These are phyloP conservation scores for Phlogophora meticulosa DNA, from an alignment of 2,888 invertebrate genomes.

Conservation along the genomic window DNA sequence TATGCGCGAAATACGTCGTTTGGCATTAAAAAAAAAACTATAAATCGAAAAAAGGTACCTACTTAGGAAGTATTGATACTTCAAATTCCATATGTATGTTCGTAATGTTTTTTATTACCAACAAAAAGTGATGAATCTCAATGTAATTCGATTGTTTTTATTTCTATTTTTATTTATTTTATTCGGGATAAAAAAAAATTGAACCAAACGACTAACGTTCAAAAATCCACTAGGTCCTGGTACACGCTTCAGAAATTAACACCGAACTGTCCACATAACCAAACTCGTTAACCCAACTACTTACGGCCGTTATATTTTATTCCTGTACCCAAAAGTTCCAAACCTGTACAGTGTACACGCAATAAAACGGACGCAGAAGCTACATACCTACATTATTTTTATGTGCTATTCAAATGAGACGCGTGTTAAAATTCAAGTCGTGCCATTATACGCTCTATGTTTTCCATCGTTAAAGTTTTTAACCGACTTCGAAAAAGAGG, in stretches of 20 bases:
- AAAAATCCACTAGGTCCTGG: no score
- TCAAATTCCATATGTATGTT: no score
- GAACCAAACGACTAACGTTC: no score
- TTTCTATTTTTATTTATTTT: no score
- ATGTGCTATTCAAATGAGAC: conserved; percentile 54
- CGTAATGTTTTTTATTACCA: no score
- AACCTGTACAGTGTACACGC: conserved; percentile 53
- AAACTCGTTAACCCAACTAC: conserved; percentile 34
- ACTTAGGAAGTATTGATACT: no score
- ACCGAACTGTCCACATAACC: conserved; percentile 13
- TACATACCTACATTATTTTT: conserved; percentile 57
- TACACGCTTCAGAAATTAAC: conserved; percentile 12
- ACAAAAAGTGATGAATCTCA: no score
- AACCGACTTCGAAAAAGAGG: conserved; percentile 25
- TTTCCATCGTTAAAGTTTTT: conserved; percentile 40
- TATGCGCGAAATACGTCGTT: no score
- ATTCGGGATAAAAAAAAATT: no score
- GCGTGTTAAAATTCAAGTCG: conserved; percentile 58
- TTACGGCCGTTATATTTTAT: conserved; percentile 36
- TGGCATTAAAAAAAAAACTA: no score
- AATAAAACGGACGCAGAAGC: conserved; percentile 43
- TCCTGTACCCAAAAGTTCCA: conserved; percentile 48
- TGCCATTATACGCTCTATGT: conserved; percentile 29
- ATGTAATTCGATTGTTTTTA: no score
- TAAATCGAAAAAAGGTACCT: no score